Evolutionary conservation across 2,888 invertebrate genomes (phyloP), one percentile per base, ranked within the genome.

Genomic region (Netelia fuscicornis): DNA sequence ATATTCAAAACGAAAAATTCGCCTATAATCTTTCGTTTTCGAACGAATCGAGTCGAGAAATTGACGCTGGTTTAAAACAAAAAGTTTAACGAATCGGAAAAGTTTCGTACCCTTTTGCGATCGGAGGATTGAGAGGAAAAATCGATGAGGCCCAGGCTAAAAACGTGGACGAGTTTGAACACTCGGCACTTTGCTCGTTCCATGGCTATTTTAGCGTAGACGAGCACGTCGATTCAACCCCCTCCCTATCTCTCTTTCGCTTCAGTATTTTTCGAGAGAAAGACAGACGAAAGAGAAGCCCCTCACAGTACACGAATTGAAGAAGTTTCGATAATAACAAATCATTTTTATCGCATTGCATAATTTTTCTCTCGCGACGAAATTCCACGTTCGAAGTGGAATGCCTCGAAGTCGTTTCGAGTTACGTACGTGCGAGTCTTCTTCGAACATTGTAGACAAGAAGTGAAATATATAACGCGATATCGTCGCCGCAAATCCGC

Each of bases 291-390:
- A 3, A 30, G 30, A 30, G 48, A 2, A 13, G 11, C 11, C 11
- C 6, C 13, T n/a, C 58, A 23, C 20, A 23, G 17, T 20, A 58
- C 58, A 20, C 20, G 58, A 58, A 58, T 60, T 17, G 52, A 65
- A 72, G 48, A 85, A 85, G 52, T 85, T 81, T 75, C 78, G 68
- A 81, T 84, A 79, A 78, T 85, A 75, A 85, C 78, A 81, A 85
- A 85, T 85, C 78, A 81, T 72, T 81, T 79, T 81, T 64, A 65
- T 68, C 70, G 74, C 74, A 58, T 75, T 78, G 78, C 68, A 84
- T 84, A 81, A 78, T 84, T 81, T 84, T 30, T 30, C 30, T 81
- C 74, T 74, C 65, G 52, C 72, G 25, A 75, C 64, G 77, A 77
- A 75, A 78, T 84, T 81, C 17, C 56, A 23, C 65, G 56, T 74